A percentile compares a stretch with the other conserved stretches of the same genome.
These are phyloP conservation scores for Balaeniceps rex DNA, from an alignment of 2,113 vertebrate genomes.

Conservation along the genomic window DNA sequence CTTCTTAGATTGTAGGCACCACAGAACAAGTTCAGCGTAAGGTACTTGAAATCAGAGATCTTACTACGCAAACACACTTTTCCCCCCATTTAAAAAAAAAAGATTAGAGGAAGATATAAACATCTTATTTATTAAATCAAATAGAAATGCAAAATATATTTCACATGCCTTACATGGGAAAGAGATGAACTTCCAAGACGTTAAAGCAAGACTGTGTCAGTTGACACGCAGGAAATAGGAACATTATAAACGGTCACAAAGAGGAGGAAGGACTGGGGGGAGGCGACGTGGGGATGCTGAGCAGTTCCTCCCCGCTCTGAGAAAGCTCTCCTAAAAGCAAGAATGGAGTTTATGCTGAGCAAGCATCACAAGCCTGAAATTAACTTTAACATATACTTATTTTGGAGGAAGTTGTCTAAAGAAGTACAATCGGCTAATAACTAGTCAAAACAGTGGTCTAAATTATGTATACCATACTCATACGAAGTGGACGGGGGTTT, in stretches of 20 bases:
- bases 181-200: slow-evolving; percentile 37
- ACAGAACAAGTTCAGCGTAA: not conserved
- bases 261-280: slow-evolving; percentile 19
- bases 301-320: not conserved
- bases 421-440: not conserved
- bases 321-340: slow-evolving; percentile 15
- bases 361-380: slow-evolving; percentile 16
- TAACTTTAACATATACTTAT: not conserved
- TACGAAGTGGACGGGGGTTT: not conserved
- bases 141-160: slow-evolving; percentile 60
- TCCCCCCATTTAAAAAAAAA: not conserved
- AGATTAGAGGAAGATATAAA: slow-evolving; percentile 45
- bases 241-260: slow-evolving; percentile 27
- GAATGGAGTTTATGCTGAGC: slow-evolving; percentile 10
- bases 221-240: slow-evolving; percentile 10
- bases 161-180: slow-evolving; percentile 60
- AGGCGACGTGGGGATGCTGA: not conserved
- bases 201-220: slow-evolving; percentile 35
- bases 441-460: slow-evolving; percentile 22
- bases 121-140: slow-evolving; percentile 61
- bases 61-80: not conserved
- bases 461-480: not conserved
- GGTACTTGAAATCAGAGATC: not conserved
- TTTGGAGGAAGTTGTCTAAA: not conserved
- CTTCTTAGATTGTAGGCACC: not conserved